Evolutionary conservation across 2,113 vertebrate species (phyloP).

Genomic region (Taurulus bubalis): DNA sequence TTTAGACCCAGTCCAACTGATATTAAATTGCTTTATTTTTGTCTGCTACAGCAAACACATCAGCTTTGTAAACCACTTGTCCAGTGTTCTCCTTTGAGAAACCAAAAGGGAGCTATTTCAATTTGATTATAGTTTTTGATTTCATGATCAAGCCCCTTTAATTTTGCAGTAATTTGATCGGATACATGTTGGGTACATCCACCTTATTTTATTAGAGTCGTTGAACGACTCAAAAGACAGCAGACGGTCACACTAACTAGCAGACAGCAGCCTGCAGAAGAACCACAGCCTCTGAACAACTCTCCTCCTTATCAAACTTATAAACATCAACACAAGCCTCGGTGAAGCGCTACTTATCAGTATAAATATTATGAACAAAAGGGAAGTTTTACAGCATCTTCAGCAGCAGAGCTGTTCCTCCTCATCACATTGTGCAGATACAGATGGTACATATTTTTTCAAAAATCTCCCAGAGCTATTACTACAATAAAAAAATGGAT

Average conservation of each 20-base stretch:
- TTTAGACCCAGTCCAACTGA: slow-evolving; percentile 22
- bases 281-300: not conserved
- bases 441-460: not conserved
- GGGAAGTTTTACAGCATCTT: not conserved
- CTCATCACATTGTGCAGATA: not conserved
- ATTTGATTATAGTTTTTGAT: not conserved
- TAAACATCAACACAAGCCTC: not conserved
- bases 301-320: not conserved
- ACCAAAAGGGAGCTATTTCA: not conserved
- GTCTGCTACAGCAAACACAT: not conserved
- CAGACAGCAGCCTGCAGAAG: not conserved
- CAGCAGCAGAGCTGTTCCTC: not conserved
- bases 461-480: not conserved
- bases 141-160: not conserved
- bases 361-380: not conserved
- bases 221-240: no score
- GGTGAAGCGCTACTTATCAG: not conserved
- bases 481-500: not conserved
- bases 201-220: not conserved
- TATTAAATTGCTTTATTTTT: not conserved
- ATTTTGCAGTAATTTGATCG: not conserved
- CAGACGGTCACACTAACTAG: not conserved
- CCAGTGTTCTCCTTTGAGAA: not conserved
- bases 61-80: not conserved
- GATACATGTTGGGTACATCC: not conserved